A percentile compares a stretch with the other conserved stretches of the same genome.
phyloP scores from a whole-genome alignment of 2,797 vertebrate species.

The Tragopan temminckii region DNA sequence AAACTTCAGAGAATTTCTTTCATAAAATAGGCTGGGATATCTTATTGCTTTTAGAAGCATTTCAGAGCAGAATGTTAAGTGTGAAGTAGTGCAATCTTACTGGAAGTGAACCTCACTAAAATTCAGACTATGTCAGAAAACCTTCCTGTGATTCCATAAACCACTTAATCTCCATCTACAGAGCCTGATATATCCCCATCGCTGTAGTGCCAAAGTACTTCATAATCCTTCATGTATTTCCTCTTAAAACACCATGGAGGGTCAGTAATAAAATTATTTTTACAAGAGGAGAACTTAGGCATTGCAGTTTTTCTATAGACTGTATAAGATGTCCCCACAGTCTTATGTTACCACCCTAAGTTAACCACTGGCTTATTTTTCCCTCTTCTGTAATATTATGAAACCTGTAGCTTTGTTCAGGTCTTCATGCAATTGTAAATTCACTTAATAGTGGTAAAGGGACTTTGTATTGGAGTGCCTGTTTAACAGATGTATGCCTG shows the following conservation, averaged over 20 bases:
- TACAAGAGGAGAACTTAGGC: background rate
- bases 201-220: background rate
- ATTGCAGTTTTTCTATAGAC: background rate
- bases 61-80: background rate
- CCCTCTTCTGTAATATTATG: background rate
- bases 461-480: background rate
- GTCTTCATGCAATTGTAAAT: background rate
- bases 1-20: background rate
- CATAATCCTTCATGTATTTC: background rate
- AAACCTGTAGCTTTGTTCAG: background rate
- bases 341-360: background rate
- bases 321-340: background rate
- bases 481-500: too few species aligned
- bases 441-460: background rate
- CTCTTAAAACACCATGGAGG: background rate
- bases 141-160: background rate
- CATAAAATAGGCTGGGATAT: background rate
- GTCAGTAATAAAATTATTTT: background rate
- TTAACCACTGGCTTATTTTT: background rate
- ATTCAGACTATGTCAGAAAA: background rate
- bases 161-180: background rate
- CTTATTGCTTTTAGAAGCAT: background rate
- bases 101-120: background rate
- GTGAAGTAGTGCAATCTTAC: background rate
- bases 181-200: background rate